Conservation (phyloP, 2,113 vertebrate species). For the Lepus europaeus region DNA sequence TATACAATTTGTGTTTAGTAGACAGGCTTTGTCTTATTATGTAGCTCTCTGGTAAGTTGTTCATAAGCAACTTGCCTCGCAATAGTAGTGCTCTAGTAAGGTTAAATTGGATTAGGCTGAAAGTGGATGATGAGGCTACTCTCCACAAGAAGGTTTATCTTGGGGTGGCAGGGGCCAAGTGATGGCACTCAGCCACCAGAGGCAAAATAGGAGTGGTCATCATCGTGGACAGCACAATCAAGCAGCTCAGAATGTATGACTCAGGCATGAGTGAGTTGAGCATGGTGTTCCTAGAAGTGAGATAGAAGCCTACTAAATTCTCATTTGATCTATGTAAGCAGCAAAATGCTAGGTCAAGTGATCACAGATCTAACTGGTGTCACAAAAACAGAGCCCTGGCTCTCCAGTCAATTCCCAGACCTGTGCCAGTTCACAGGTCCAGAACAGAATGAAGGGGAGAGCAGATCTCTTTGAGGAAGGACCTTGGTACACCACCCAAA, state of each 20-base stretch:
- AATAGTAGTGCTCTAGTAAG: neutral
- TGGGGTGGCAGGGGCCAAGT: neutral
- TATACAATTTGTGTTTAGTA: constrained; percentile 13
- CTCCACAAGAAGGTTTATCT: neutral
- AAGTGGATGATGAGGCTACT: neutral
- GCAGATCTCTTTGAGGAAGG: neutral
- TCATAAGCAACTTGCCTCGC: constrained; percentile 9
- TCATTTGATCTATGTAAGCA: neutral
- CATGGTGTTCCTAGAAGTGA: neutral
- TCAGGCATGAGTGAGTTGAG: neutral
- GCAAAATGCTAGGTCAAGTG: constrained; percentile 6
- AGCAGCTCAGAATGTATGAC: neutral
- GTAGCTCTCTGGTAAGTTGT: constrained; percentile 22
- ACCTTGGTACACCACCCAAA: neutral
- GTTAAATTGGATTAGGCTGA: neutral
- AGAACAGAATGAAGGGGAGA: neutral
- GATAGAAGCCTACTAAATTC: neutral
- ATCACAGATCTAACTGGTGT: neutral
- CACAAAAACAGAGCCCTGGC: neutral
- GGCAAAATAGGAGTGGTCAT: neutral
- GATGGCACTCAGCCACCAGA: neutral
- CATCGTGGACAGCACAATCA: neutral
- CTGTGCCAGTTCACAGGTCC: neutral
- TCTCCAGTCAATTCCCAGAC: neutral
- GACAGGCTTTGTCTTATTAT: constrained; percentile 42